phyloP scores from a whole-genome alignment of 2,113 vertebrate genomes.

The Psittacula cyanocephala region DNA sequence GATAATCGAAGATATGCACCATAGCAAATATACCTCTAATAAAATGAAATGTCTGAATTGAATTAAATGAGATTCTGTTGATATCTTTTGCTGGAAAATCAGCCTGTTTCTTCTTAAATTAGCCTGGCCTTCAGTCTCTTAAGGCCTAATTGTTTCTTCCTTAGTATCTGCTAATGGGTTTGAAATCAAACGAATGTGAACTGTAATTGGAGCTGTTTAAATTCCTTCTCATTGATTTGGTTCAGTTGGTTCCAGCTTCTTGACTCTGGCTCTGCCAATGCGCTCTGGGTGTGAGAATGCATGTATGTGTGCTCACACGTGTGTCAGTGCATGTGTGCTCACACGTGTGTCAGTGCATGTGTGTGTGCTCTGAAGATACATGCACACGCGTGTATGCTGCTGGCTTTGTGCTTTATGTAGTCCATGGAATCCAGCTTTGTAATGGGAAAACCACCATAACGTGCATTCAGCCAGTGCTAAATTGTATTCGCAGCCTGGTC shows the following conservation, averaged over 20 bases:
- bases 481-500: background rate
- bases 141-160: constrained; percentile 12
- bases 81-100: constrained; percentile 12
- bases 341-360: background rate
- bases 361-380: background rate
- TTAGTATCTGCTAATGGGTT: background rate
- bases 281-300: background rate
- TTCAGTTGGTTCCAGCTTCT: background rate
- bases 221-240: background rate
- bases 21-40: background rate
- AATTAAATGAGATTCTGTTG: constrained; percentile 11
- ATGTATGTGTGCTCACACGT: background rate
- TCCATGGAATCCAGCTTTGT: fast-evolving
- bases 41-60: background rate
- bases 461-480: background rate
- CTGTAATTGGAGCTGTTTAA: background rate
- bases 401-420: background rate
- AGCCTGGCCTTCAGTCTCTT: constrained; percentile 7
- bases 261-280: background rate
- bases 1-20: background rate
- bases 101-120: constrained; percentile 29
- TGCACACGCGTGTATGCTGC: fast-evolving
- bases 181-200: background rate
- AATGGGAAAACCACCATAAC: background rate
- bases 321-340: background rate